Base-by-base conservation (phyloP, 2,113 vertebrate genomes). In the Corythaeola cristata region DNA sequence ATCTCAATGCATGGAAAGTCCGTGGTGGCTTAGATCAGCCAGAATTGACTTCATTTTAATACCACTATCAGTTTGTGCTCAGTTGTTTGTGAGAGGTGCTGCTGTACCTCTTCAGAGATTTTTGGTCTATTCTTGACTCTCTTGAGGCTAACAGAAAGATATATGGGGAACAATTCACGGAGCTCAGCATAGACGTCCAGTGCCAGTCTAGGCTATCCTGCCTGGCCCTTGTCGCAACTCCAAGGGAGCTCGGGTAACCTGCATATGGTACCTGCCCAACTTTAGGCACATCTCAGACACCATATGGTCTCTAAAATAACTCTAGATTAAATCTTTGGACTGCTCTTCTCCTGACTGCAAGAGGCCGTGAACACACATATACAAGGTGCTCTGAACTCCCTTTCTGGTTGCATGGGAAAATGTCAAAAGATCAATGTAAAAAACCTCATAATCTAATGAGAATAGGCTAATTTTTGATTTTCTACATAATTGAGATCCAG, bases 1-100 rank as follows among this genome's bases (percentile, higher is more conserved):
- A 39, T 44, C 16, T 52, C 16, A 69, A 3, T 5, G 21, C 7
- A 22, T 53, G 5, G n/a, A 19, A 93, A 81, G 64, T 41, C 12
- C 17, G 5, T 5, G 27, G n/a, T 58, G 20, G 11, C 3, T 16
- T 63, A 27, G 30, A 47, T 41, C 21, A 74, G 19, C 16, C 78
- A 88, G 47, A 85, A 12, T 21, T 47, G 17, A 52, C 3, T 23
- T 66, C 8, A 12, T 28, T 82, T 86, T 66, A 35, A 44, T 44
- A 56, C 3, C 3, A 3, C 21, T 17, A 26, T 6, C 3, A 2
- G 1, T 26, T 69, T 81, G 69, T 28, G 4, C 4, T 52, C 41
- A 32, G 21, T 18, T 23, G 3, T 49, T 78, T 82, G 15, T 75
- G 17, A 53, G 27, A 45, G 7, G 2, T 49, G 21, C 18, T 84